Evolutionary conservation across 1,140 invertebrate species (phyloP), one percentile per base, ranked within the genome.

Genomic region (Rhagoletis zephyria): DNA sequence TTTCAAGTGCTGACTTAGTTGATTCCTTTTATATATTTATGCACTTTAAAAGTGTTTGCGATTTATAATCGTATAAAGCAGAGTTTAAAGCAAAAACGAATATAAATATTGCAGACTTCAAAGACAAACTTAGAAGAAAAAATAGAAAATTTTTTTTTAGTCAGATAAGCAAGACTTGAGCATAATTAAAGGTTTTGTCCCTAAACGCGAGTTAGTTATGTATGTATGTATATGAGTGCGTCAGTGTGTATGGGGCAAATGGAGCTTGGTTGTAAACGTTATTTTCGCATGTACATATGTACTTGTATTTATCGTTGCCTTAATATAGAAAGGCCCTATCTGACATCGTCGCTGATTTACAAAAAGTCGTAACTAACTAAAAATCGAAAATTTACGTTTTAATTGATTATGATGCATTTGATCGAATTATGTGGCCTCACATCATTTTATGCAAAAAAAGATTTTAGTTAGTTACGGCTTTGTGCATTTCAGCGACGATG

Each of bases 181-280:
- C 67, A 42, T 74, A 74, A 30, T 67, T 74, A 74, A 74, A 74
- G 45, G 14, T 42, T 45, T 74, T 74, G 40, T 74, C 67, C 67
- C 67, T 74, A 74, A 74, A 74, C 67, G 67, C 67, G 67, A 74
- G 67, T 74, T 74, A 70, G 45, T 74, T 30, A 67, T 56, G 51
- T 67, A 4, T 40, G 40, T 67, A 12, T 67, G 10, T 67, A 3
- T 30, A 42, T 42, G 3, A 40, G 10, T 45, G n/a, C 45, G 42
- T 74, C 12, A 45, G 67, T 74, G 14, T 74, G 42, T 48, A 10
- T 5, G 4, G 4, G 16, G 67, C 3, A 42, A 12, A 10, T 45
- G 42, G 4, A 16, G 1, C 12, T 40, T 74, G 67, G 45, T 5
- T 3, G 67, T 7, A 74, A 45, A 42, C 42, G 16, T 74, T 74